Evolutionary conservation across 2,113 vertebrate genomes (phyloP), one percentile per base, ranked within the genome.

Genomic region (Gallinago jamesoni): DNA sequence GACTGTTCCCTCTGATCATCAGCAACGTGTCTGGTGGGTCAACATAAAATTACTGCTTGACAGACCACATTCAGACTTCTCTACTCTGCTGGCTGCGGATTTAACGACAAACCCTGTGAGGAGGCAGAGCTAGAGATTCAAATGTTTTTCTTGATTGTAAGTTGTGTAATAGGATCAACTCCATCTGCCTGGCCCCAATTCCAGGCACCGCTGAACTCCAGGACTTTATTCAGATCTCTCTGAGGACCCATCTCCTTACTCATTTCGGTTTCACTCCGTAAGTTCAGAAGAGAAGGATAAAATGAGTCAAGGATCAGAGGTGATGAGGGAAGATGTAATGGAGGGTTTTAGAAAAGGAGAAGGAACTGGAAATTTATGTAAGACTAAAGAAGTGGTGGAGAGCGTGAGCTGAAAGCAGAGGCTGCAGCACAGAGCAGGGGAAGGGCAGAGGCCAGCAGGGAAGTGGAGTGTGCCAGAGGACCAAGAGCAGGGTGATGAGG

Each of bases 271-370:
- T 79, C 82, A 92, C 68, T 93, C 93, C 52, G 52, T 12, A 10
- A 93, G 76, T 80, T 95, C 67, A 85, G 82, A 91, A 72, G 35
- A 87, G 59, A 68, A 37, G 62, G 37, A 63, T 53, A 95, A 91
- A 87, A 93, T 66, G 87, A 96, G 67, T 94, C 86, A 94, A 93
- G 68, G 92, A 96, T 91, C 91, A 96, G 96, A 93, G 90, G 84
- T 87, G 84, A 94, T 30, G 43, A 91, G 33, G 35, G 67, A 87
- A 89, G 81, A 94, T 1, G 22, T 80, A 95, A 93, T 63, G 77
- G 82, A 91, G 6, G 50, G 37, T 14, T 90, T 94, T 47, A 77
- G 52, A 88, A 93, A 92, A 90, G 74, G 24, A 86, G 39, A 64
- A 87, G 67, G 23, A 90, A 63, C 50, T 80, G 63, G 60, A 27